phyloP scores from a whole-genome alignment of 2,797 vertebrate species.

The Hippopotamyrus pictus region DNA sequence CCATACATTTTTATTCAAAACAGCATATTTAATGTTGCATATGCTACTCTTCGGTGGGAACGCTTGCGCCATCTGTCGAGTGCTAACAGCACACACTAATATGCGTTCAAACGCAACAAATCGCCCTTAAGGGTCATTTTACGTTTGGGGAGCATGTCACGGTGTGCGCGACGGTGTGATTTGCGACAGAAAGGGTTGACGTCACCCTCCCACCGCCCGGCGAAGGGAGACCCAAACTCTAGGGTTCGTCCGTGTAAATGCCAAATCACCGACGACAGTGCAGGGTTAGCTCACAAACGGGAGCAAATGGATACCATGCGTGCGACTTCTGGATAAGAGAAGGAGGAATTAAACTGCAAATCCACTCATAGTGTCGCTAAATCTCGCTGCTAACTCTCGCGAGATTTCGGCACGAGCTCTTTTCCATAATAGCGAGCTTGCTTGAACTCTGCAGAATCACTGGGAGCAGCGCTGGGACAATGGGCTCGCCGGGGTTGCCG shows the following conservation, averaged over 20 bases:
- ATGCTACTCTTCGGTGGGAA: not conserved
- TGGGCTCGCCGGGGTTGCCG: not conserved
- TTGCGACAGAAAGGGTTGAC: not conserved
- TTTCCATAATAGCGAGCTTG: constrained; percentile 34
- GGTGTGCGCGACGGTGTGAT: not conserved
- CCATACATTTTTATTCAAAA: not conserved
- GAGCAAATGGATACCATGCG: not conserved
- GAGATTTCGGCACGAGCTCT: constrained; percentile 36
- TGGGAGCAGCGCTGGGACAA: not conserved
- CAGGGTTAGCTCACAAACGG: not conserved
- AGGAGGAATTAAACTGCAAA: not conserved
- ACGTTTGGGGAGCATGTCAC: not conserved
- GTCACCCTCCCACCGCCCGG: not conserved
- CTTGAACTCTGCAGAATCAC: constrained; percentile 17
- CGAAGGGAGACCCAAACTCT: not conserved
- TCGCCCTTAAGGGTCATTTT: not conserved
- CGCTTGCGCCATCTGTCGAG: not conserved
- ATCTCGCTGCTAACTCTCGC: constrained; percentile 41
- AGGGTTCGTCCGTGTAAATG: not conserved
- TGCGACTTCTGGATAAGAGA: not conserved
- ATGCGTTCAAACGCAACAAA: not conserved
- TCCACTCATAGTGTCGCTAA: not conserved
- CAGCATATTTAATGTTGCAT: not conserved
- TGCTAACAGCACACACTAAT: not conserved
- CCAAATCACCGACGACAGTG: not conserved